Percentiles rank a stretch among this genome's conserved stretches.
Conservation (phyloP, 2,888 invertebrate genomes). For the Sepioteuthis lessoniana region DNA sequence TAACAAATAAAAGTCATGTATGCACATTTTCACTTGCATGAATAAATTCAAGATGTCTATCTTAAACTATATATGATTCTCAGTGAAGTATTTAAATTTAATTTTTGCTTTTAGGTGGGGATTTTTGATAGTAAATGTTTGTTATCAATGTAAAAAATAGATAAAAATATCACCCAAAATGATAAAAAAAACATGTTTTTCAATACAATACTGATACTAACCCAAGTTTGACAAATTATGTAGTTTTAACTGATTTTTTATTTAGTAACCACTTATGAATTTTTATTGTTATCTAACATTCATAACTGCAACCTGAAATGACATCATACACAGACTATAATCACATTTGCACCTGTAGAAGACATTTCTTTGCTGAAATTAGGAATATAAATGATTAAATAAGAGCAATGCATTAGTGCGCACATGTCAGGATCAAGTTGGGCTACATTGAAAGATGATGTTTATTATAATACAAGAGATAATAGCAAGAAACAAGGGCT, state of each 20-base stretch:
- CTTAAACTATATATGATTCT: no score
- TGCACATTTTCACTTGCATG: no score
- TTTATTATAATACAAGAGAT: not conserved
- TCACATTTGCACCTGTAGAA: not conserved
- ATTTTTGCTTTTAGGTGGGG: no score
- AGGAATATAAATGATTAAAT: not conserved
- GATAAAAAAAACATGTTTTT: no score
- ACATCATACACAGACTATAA: not conserved
- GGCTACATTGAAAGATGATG: not conserved
- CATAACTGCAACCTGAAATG: not conserved
- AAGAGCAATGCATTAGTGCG: not conserved
- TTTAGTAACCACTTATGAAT: not conserved
- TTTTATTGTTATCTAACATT: not conserved
- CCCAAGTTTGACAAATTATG: no score
- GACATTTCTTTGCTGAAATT: not conserved
- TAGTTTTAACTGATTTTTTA: not conserved
- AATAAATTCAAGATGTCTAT: no score
- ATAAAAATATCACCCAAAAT: no score
- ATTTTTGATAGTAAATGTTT: no score
- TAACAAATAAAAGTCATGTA: no score
- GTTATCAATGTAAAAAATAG: no score
- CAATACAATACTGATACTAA: no score
- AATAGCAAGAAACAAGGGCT: not conserved
- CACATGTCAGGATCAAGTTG: not conserved
- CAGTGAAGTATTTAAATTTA: no score